Evolutionary conservation across 2,888 invertebrate genomes (phyloP), one percentile per base, ranked within the genome.

Genomic region (Scaptomyza flava): DNA sequence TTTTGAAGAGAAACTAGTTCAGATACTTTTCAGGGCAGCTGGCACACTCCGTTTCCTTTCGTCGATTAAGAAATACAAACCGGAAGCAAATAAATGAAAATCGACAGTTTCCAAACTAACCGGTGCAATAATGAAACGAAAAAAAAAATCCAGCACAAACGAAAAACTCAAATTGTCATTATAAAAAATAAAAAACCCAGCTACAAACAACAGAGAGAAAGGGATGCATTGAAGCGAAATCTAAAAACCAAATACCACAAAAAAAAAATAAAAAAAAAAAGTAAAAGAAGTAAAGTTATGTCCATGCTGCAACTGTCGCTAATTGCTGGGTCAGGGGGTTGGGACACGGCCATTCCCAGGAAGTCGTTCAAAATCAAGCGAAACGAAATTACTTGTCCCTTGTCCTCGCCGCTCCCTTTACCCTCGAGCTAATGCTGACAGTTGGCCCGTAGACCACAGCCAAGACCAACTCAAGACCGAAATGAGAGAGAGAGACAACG

Each of bases 351-450:
- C 17, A 41, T 8, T 17, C 50, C 72, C 87, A 87, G 82, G 87
- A 82, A 87, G 82, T 87, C 72, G 85, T 84, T 82, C 79, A 87
- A 81, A 82, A 87, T 82, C 82, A 82, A 82, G 84, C 82, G 87
- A 79, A 84, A 81, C 87, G 87, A 82, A 82, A 79, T 81, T 73
- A 76, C 81, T 77, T 60, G 27, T 75, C 72, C 71, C 58, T 34
- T 50, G 23, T 2, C 27, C 45, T n/a, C 14, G 27, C 53, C 27
- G 14, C 8, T 6, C 42, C 17, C 8, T 3, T 34, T 17, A 6
- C 8, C 33, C 14, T 14, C 17, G 20, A 59, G 53, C 50, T 58
- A 70, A 76, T 77, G 66, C 74, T 73, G 67, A 78, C 78, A 78
- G 78, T 79, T 78, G 84, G 65, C 48, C 6, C 65, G 67, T 62